These are phyloP conservation scores for Tragelaphus oryx DNA, from an alignment of 2,797 vertebrate species.

Conservation along the genomic window DNA sequence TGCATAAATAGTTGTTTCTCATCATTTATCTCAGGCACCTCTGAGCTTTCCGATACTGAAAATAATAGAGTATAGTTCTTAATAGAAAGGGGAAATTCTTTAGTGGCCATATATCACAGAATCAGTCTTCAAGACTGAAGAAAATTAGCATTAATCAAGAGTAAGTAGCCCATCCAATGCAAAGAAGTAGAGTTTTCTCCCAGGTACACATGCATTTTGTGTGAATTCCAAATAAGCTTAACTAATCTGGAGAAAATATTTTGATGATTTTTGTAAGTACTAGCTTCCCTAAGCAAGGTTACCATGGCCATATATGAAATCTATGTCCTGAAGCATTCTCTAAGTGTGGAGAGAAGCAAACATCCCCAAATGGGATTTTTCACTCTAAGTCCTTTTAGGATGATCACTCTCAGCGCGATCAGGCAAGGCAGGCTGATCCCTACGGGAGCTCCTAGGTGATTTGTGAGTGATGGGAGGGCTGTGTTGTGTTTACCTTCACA, in stretches of 20 bases:
- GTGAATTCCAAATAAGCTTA: not conserved
- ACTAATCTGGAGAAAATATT: not conserved
- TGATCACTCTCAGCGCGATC: not conserved
- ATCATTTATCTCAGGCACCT: not conserved
- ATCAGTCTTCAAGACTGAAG: not conserved
- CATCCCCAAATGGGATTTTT: not conserved
- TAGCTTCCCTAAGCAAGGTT: not conserved
- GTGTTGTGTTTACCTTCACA: not conserved
- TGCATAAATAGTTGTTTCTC: not conserved
- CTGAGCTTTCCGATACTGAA: not conserved
- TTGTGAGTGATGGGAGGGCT: not conserved
- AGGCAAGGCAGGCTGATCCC: no score
- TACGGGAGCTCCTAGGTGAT: fast-evolving
- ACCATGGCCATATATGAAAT: not conserved
- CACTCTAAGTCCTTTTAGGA: not conserved
- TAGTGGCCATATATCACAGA: not conserved
- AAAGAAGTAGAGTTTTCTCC: not conserved
- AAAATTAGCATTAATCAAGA: not conserved
- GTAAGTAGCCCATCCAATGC: not conserved
- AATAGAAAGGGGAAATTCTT: not conserved
- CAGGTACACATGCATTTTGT: not conserved
- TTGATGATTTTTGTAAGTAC: not conserved
- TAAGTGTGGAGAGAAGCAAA: not conserved
- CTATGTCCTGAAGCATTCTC: not conserved
- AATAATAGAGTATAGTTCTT: not conserved